Evolutionary conservation across 1,140 invertebrate genomes (phyloP).

Genomic region (Saccostrea cuccullata): DNA sequence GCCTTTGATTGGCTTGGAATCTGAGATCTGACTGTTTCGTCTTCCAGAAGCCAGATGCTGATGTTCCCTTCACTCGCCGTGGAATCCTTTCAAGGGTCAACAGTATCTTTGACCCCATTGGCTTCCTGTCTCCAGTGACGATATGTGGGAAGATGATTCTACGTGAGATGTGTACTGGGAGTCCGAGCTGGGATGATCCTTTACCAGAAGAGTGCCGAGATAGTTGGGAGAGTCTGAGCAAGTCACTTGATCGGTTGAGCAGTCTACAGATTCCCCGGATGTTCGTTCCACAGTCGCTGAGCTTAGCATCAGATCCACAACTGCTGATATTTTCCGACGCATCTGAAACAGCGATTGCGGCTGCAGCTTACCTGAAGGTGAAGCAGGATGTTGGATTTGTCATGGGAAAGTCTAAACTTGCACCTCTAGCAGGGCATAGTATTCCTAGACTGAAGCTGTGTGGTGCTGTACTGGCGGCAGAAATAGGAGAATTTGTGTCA

Average conservation of each 20-base stretch:
- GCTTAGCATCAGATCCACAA: background rate
- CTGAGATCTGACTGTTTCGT: slow-evolving; percentile 22
- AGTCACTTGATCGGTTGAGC: background rate
- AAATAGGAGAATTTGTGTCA: slow-evolving; percentile 36
- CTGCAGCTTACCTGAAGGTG: background rate
- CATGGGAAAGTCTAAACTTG: too few relatives aligned
- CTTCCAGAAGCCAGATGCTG: background rate
- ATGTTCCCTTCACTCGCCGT: slow-evolving; percentile 44
- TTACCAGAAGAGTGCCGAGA: slow-evolving; percentile 38
- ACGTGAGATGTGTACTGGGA: slow-evolving; percentile 56
- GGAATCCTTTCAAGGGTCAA: slow-evolving; percentile 54
- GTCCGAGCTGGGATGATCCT: slow-evolving; percentile 54
- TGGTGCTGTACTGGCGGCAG: slow-evolving; percentile 40
- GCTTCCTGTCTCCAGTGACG: slow-evolving; percentile 52
- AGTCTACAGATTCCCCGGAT: too few relatives aligned
- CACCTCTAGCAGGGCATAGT: slow-evolving; percentile 1
- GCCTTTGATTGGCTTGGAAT: slow-evolving; percentile 20
- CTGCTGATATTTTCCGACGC: slow-evolving; percentile 1
- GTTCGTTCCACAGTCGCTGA: too few relatives aligned
- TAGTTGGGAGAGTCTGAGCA: slow-evolving; percentile 52
- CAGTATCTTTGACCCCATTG: slow-evolving; percentile 55
- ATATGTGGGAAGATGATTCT: slow-evolving; percentile 56
- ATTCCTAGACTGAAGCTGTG: slow-evolving; percentile 47
- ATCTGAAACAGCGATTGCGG: background rate
- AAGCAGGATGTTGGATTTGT: background rate